Base-by-base conservation (phyloP, 2,888 invertebrate genomes). In the Pandemis corylana region DNA sequence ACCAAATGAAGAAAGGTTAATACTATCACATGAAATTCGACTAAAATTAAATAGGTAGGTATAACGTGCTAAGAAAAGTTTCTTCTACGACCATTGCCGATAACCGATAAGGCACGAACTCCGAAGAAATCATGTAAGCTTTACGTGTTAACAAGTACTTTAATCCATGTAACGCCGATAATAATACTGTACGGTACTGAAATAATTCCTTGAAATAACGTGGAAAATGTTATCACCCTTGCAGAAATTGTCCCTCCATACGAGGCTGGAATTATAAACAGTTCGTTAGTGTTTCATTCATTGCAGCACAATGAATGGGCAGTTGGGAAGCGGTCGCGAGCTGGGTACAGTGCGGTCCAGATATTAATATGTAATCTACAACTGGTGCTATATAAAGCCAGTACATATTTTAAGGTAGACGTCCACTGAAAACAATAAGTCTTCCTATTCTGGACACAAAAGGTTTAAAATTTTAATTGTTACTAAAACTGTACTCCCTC, bases 241-340 rank as follows among this genome's bases (percentile, higher is more conserved):
- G 62, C 44, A 42, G 70, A 65, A 56, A 75, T 53, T 66, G 59
- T 69, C 59, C 42, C 59, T 46, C 28, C 53, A 71, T 49, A 75
- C 73, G 72, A 76, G 74, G 76, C 72, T 63, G 64, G 76, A 75
- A 75, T 73, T 76, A 75, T 77, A 79, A 79, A 79, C 78, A 82
- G 80, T 85, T 88, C 84, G 84, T 87, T 86, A 87, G 84, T 76
- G 82, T 79, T 86, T 83, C 85, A 88, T 88, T 88, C 87, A 88
- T 80, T 71, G 73, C 77, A 69, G 65, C 76, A 79, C 82, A 82
- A 81, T 85, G 81, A 83, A 81, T 83, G 84, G 80, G 79, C 76
- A 78, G 78, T 71, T 83, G 84, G 80, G 79, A 76, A 78, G 78
- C 72, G 74, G 76, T 72, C 68, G 77, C 70, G 66, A 76, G 73